Conservation (phyloP, 1,140 invertebrate species). For the Nebria ingens region DNA sequence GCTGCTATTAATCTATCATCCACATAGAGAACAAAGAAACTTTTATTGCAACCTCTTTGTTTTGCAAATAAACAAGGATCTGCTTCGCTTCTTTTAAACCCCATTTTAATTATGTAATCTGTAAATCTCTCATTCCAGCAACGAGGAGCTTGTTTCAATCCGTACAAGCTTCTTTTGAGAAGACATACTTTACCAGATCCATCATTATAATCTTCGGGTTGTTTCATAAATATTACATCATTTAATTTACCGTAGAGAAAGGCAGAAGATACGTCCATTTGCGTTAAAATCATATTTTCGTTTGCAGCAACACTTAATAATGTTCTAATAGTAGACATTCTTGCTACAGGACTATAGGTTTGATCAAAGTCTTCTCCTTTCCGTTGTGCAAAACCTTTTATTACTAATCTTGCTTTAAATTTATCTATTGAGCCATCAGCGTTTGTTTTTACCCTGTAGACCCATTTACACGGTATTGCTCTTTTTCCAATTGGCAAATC, state of each 20-base stretch:
- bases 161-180: slow-evolving; percentile 34
- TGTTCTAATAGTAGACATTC: slow-evolving; percentile 20
- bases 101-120: slow-evolving; percentile 15
- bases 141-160: slow-evolving; percentile 34
- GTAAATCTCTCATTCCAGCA: slow-evolving; percentile 30
- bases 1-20: slow-evolving; percentile 22
- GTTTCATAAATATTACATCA: slow-evolving; percentile 35
- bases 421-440: slow-evolving; percentile 13
- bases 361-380: slow-evolving; percentile 33
- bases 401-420: slow-evolving; percentile 31
- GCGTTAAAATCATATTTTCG: slow-evolving; percentile 12
- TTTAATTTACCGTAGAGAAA: slow-evolving; percentile 34
- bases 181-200: slow-evolving; percentile 21
- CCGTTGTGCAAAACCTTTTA: slow-evolving; percentile 30
- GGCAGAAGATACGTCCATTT: slow-evolving; percentile 30
- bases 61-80: slow-evolving; percentile 12
- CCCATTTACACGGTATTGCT: slow-evolving; percentile 26
- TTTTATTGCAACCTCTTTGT: not conserved
- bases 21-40: slow-evolving; percentile 24
- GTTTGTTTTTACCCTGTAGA: slow-evolving; percentile 27
- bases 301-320: slow-evolving; percentile 18
- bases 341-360: slow-evolving; percentile 30
- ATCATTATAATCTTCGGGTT: slow-evolving; percentile 29
- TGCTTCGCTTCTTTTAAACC: slow-evolving; percentile 14
- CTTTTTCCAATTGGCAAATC: slow-evolving; percentile 17